Evolutionary conservation across 2,888 invertebrate genomes (phyloP), one percentile per base, ranked within the genome.

Genomic region (Cataglyphis cursor): DNA sequence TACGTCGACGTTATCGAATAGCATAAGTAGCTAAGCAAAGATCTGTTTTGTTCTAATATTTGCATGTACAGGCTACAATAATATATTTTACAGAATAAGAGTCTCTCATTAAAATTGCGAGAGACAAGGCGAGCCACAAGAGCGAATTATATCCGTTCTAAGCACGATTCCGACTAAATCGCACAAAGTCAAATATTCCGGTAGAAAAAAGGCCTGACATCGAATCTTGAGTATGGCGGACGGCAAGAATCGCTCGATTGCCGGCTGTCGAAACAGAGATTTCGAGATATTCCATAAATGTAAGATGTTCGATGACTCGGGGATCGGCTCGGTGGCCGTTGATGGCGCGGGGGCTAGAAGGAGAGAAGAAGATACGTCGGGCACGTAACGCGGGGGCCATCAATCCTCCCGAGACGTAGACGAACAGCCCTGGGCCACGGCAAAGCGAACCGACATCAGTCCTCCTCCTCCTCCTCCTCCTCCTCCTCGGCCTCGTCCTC

Each of bases 201-300:
- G 54, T 44, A 82, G 90, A 89, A 85, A 88, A 88, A 89, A 76
- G 83, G 44, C 54, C 48, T 57, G 82, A 82, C 81, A 84, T 83
- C 74, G 75, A 68, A 87, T 81, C 78, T 48, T 8, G 85, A 35
- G 70, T 51, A 61, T 51, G 83, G 51, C 48, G 84, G 51, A 70
- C 86, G 85, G 88, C 84, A 90, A 92, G 91, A 92, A 92, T 92
- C 92, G 90, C 85, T 88, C 89, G 93, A 92, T 90, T 91, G 90
- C 90, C 84, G 90, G 80, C 87, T 87, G 88, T 89, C 83, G 88
- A 87, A 88, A 86, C 89, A 83, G 87, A 93, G 93, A 94, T 94
- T 92, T 92, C 91, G 90, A 93, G 94, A 94, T 94, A 94, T 94
- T 94, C 94, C 93, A 94, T 93, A 93, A 94, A 93, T 93, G 94